Percentiles rank a stretch among this genome's conserved stretches.
These are phyloP conservation scores for Dendrocopos noguchii DNA, from an alignment of 2,113 vertebrate genomes.

Conservation along the genomic window DNA sequence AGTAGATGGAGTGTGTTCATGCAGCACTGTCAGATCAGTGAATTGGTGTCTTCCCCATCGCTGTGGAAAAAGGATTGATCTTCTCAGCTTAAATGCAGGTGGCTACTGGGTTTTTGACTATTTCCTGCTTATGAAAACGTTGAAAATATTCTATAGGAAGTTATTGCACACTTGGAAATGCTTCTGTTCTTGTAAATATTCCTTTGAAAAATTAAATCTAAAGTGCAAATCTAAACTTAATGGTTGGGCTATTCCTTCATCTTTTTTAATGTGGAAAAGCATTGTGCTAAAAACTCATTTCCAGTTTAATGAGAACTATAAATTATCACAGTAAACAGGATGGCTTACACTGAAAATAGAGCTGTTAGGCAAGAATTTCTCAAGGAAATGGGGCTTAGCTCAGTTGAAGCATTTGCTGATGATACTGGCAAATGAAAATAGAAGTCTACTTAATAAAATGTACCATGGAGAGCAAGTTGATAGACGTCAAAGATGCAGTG, in stretches of 20 bases:
- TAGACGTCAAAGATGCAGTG: neutral
- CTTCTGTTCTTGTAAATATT: neutral
- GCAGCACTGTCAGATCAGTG: neutral
- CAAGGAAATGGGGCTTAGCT: neutral
- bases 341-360: neutral
- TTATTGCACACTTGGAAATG: neutral
- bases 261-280: neutral
- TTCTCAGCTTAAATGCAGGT: neutral
- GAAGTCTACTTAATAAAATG: neutral
- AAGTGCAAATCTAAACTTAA: neutral
- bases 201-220: neutral
- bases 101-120: too few relatives aligned
- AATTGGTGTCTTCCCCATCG: neutral
- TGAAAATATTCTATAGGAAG: neutral
- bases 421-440: neutral
- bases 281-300: neutral
- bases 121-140: neutral
- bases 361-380: neutral
- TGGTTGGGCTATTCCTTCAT: neutral
- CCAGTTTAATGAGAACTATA: neutral
- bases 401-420: neutral
- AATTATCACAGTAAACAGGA: neutral
- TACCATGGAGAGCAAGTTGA: neutral
- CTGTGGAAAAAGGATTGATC: neutral
- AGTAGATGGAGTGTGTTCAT: slow-evolving; percentile 16